Base-by-base conservation (phyloP, 2,113 vertebrate genomes). In the Bubo bubo region DNA sequence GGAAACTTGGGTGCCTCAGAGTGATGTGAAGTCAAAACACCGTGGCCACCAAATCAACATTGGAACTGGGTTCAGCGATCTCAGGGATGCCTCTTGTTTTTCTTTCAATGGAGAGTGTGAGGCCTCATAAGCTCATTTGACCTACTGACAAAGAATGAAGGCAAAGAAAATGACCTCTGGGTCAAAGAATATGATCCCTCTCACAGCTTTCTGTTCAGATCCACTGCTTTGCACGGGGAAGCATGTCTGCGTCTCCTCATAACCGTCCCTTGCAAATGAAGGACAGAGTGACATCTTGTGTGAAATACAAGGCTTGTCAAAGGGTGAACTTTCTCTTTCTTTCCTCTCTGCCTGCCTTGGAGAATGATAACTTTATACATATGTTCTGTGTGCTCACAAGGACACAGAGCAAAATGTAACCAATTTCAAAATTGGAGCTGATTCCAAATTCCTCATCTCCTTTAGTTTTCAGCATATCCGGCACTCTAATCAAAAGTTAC, bases 211-310 rank as follows among this genome's bases (percentile, higher is more conserved):
- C 26, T 72, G 5, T 67, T 80, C 72, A 73, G 49, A 70, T 4
- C 58, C 22, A 9, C 32, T 12, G 28, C 12, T 68, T 26, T 32
- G 52, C 56, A 21, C 12, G 10, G 73, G 55, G 21, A 22, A 73
- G 26, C 5, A 6, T 4, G 0, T 32, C 21, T 41, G 45, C 45
- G 49, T 24, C 27, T 73, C 20, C 66, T 68, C 14, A 0, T 62
- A 53, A n/a, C 26, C 4, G 1, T 7, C 35, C 60, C 27, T 17
- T 39, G 68, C 41, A 21, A 39, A 45, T 4, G 49, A 89, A 80
- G 62, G 68, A n/a, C 53, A 32, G 24, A 32, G 26, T 32, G 68
- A 68, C 58, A 56, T 21, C 49, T 49, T 14, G 22, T 20, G 21
- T 37, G 13, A 47, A 68, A 68, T 4, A 22, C 37, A 64, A 55